Conservation (phyloP, 2,888 invertebrate species). For the Scaptomyza tumidula region DNA sequence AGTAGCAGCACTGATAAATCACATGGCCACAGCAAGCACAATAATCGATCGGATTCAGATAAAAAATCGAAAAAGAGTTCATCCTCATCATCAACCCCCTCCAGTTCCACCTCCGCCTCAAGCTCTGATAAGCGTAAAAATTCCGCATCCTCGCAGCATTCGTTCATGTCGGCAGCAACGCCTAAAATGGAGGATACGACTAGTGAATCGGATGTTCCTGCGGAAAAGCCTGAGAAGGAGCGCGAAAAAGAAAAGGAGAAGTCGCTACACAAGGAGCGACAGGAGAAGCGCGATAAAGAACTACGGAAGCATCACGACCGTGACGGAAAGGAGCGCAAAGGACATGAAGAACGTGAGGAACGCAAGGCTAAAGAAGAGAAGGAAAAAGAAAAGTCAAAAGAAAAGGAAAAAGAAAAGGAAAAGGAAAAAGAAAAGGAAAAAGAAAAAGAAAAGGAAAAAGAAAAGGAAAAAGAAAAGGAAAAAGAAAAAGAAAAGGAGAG, state of each 20-base stretch:
- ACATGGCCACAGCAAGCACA: slow-evolving; percentile 75
- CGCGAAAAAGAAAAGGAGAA: slow-evolving; percentile 53
- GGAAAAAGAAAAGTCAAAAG: slow-evolving; percentile 63
- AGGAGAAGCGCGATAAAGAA: slow-evolving; percentile 65
- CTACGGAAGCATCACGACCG: slow-evolving; percentile 66
- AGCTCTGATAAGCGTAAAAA: slow-evolving; percentile 76
- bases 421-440: slow-evolving; percentile 52
- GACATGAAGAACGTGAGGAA: slow-evolving; percentile 68
- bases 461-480: slow-evolving; percentile 63
- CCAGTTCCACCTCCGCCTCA: slow-evolving; percentile 10
- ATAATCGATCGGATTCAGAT: slow-evolving; percentile 77
- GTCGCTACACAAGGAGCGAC: slow-evolving; percentile 47
- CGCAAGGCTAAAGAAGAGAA: slow-evolving; percentile 70
- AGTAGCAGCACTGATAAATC: slow-evolving; percentile 35
- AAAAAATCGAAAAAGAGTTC: slow-evolving; percentile 74
- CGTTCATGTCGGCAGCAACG: slow-evolving; percentile 64
- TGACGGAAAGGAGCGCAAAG: slow-evolving; percentile 63
- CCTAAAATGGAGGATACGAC: slow-evolving; percentile 71
- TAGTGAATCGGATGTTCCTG: slow-evolving; percentile 70
- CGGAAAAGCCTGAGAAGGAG: slow-evolving; percentile 58
- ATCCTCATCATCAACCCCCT: slow-evolving; percentile 27
- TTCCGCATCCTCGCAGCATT: slow-evolving; percentile 61
- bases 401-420: slow-evolving; percentile 67
- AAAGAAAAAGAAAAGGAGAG: slow-evolving; percentile 72
- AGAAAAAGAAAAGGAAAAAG: slow-evolving; percentile 71